Evolutionary conservation across 2,888 invertebrate species (phyloP).

Genomic region (Acanthosepion lycidas): DNA sequence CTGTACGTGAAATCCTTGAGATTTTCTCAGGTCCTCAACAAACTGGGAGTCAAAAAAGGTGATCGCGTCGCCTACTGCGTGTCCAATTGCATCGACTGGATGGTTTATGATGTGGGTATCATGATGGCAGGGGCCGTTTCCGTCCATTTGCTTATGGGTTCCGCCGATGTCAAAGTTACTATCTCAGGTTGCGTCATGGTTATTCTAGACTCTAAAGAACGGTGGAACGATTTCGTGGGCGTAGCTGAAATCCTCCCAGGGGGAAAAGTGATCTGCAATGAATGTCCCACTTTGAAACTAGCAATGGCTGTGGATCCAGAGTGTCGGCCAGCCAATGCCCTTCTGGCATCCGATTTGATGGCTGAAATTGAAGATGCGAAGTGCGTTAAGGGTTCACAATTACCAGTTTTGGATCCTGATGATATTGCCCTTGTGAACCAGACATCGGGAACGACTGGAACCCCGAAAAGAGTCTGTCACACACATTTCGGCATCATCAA

Average conservation of each 20-base stretch:
- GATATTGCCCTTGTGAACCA: neutral
- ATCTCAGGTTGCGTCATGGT: neutral
- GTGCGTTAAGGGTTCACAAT: neutral
- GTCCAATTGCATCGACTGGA: slow-evolving; percentile 34
- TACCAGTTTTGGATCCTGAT: neutral
- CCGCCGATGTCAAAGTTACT: neutral
- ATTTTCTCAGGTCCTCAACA: neutral
- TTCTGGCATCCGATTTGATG: neutral
- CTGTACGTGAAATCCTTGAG: neutral
- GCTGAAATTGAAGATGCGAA: neutral
- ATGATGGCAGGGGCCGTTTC: neutral
- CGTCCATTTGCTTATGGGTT: too few relatives aligned
- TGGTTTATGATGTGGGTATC: neutral
- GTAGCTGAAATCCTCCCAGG: neutral
- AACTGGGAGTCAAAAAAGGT: neutral
- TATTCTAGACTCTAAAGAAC: neutral
- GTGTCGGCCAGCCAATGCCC: neutral
- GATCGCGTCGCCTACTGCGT: neutral
- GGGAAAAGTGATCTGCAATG: neutral
- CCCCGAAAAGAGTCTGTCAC: neutral
- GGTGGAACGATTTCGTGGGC: neutral
- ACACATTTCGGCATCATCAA: neutral
- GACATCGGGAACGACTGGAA: neutral
- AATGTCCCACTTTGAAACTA: neutral
- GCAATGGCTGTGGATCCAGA: neutral